Evolutionary conservation across 2,113 vertebrate species (phyloP).

Genomic region (Clarias batrachus): DNA sequence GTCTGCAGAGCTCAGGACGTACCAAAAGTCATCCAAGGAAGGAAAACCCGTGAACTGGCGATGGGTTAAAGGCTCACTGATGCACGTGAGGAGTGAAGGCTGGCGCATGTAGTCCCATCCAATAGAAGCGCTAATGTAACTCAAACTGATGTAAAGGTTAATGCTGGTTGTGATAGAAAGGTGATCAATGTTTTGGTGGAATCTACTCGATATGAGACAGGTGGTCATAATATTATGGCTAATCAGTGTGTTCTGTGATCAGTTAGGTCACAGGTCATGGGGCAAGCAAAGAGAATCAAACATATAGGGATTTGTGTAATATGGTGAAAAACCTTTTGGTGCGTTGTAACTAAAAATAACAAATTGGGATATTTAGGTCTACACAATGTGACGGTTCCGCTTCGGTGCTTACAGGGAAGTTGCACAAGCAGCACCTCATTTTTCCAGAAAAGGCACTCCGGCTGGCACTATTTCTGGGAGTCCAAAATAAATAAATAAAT

Average conservation of each 20-base stretch:
- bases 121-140: no score
- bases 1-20: no score
- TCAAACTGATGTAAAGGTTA: no score
- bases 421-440: neutral
- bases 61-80: no score
- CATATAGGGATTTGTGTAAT: neutral
- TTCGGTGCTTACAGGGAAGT: conserved; percentile 7
- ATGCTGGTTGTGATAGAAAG: no score
- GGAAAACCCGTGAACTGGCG: no score
- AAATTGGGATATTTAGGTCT: neutral
- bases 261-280: neutral
- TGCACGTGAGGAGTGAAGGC: no score
- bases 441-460: neutral
- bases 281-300: neutral
- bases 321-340: neutral
- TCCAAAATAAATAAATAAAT: neutral
- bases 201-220: no score
- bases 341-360: neutral
- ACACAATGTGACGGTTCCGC: neutral
- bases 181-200: no score
- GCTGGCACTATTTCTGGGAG: neutral
- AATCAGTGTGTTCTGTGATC: neutral
- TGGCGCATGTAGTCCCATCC: no score
- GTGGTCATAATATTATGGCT: no score
- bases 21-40: no score